Evolutionary conservation across 2,113 vertebrate species (phyloP).

Genomic region (Ophthalmolycus amberensis): DNA sequence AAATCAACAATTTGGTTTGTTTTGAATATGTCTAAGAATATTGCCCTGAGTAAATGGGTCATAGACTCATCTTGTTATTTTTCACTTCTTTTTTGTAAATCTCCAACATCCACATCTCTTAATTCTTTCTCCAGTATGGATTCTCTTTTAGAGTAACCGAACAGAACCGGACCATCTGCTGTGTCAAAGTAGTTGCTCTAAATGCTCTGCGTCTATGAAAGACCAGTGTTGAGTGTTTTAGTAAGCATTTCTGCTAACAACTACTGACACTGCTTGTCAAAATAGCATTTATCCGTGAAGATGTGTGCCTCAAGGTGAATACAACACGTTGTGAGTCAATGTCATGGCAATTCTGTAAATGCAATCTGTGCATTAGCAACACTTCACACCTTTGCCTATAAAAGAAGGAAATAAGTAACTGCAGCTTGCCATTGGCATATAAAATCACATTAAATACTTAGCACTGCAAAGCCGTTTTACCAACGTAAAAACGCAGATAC

Average conservation of each 20-base stretch:
- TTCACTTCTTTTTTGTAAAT: not conserved
- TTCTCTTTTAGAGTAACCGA: not conserved
- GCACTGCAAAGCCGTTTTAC: not conserved
- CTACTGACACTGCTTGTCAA: not conserved
- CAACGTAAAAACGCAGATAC: not conserved
- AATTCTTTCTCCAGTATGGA: not conserved
- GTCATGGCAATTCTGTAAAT: not conserved
- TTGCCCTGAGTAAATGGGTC: not conserved
- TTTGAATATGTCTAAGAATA: not conserved
- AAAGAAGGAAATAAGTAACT: not conserved
- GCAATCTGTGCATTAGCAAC: not conserved
- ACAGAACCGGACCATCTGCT: too few species aligned
- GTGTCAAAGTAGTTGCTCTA: not conserved
- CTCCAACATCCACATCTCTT: not conserved
- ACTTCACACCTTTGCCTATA: not conserved
- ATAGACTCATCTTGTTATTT: not conserved
- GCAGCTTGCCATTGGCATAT: not conserved
- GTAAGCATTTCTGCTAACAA: slow-evolving; percentile 14
- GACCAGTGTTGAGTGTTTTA: not conserved
- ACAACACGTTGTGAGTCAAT: not conserved
- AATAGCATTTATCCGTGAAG: slow-evolving; percentile 9
- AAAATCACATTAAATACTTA: not conserved
- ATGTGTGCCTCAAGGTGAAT: not conserved
- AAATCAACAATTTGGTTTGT: not conserved
- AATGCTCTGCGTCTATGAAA: slow-evolving; percentile 18